Evolutionary conservation across 2,888 invertebrate genomes (phyloP).

Genomic region (Dendrolimus pini): DNA sequence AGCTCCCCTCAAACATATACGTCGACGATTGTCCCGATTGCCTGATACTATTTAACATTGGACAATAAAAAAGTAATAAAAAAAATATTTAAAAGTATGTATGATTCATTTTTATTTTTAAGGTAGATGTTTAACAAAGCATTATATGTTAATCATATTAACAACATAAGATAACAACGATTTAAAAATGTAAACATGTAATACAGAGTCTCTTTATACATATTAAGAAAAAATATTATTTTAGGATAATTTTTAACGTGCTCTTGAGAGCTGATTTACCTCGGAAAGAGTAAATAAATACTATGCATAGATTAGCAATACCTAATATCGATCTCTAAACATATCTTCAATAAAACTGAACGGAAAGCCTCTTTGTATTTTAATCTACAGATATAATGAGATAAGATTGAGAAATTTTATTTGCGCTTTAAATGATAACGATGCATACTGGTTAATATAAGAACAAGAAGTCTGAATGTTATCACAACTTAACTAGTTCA

Average conservation of each 20-base stretch:
- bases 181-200: too few species aligned
- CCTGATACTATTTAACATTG: conserved; percentile 26
- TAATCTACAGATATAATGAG: conserved; percentile 11
- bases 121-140: too few species aligned
- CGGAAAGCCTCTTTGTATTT: neutral
- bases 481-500: conserved; percentile 2
- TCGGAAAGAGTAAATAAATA: too few species aligned
- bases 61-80: neutral
- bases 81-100: neutral
- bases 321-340: too few species aligned
- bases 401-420: conserved; percentile 21
- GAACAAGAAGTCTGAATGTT: conserved; percentile 14
- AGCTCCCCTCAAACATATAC: conserved; percentile 47
- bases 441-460: conserved; percentile 5
- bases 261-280: too few species aligned
- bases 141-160: too few species aligned
- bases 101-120: too few species aligned
- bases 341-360: neutral
- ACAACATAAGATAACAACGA: too few species aligned
- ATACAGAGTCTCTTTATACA: too few species aligned
- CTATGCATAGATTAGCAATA: too few species aligned
- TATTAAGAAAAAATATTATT: too few species aligned
- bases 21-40: conserved; percentile 45
- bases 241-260: too few species aligned
- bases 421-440: conserved; percentile 11